These are phyloP conservation scores for Spisula subtruncata DNA, from an alignment of 2,888 invertebrate species.

Conservation along the genomic window DNA sequence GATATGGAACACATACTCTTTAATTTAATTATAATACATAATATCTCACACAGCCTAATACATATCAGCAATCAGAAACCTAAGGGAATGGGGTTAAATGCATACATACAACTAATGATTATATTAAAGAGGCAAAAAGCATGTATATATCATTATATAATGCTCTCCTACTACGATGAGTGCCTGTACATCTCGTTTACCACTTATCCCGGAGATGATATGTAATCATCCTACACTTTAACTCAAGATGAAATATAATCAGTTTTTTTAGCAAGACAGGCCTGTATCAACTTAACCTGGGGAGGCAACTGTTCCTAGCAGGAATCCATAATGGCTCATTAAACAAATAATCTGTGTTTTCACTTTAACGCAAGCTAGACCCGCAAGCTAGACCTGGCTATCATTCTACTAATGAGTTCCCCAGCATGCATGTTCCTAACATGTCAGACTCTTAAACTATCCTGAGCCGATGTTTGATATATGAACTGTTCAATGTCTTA, in stretches of 20 bases:
- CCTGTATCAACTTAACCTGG: slow-evolving; percentile 47
- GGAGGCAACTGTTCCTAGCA: slow-evolving; percentile 20
- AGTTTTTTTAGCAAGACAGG: slow-evolving; percentile 57
- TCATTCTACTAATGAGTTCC: slow-evolving; percentile 12
- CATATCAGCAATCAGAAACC: neutral
- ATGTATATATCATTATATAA: slow-evolving; percentile 3
- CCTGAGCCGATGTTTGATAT: neutral
- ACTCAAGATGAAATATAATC: slow-evolving; percentile 42
- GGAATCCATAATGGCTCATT: slow-evolving; percentile 42
- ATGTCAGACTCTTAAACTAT: neutral
- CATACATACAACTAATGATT: neutral
- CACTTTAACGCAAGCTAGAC: slow-evolving; percentile 29
- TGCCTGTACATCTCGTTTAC: slow-evolving; percentile 29
- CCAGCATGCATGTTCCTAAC: neutral
- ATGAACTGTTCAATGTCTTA: neutral
- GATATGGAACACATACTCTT: no score
- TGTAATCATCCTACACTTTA: no score
- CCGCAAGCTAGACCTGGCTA: slow-evolving; percentile 6
- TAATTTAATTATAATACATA: no score
- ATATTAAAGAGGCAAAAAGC: neutral
- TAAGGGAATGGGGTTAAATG: neutral
- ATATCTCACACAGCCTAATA: neutral
- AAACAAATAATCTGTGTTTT: slow-evolving; percentile 39
- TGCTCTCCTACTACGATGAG: neutral
- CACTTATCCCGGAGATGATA: slow-evolving; percentile 19